phyloP scores from a whole-genome alignment of 2,888 invertebrate genomes.

The Heteromurus nitidus region DNA sequence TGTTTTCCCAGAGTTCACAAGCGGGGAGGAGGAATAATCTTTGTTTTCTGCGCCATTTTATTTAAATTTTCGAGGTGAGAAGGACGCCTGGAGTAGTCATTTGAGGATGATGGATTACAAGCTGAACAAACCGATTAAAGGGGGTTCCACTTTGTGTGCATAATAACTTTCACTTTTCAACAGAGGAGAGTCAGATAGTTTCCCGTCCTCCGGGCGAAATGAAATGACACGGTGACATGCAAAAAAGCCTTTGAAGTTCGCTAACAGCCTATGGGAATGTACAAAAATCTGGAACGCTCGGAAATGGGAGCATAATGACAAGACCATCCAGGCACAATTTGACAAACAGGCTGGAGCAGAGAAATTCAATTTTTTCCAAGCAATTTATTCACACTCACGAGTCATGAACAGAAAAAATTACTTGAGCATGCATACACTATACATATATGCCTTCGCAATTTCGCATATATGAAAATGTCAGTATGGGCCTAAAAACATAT shows the following conservation, averaged over 20 bases:
- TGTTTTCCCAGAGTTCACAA: too few species aligned
- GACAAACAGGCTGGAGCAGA: constrained; percentile 4
- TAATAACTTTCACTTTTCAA: not conserved
- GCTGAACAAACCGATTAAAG: constrained; percentile 5
- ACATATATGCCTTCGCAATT: too few species aligned
- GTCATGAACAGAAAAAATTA: not conserved
- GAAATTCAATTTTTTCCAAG: not conserved
- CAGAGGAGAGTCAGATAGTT: too few species aligned
- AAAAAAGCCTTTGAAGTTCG: not conserved
- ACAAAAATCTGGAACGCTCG: not conserved
- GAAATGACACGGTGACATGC: too few species aligned
- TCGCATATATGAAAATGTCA: not conserved
- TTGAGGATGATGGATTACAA: constrained; percentile 19
- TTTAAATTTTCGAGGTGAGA: not conserved
- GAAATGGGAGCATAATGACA: not conserved
- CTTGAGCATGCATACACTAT: too few species aligned
- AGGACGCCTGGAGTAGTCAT: not conserved
- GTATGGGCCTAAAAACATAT: not conserved
- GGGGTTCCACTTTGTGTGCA: not conserved
- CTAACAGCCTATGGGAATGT: not conserved
- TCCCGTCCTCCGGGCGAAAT: too few species aligned
- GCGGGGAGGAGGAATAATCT: not conserved
- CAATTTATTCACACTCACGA: constrained; percentile 23
- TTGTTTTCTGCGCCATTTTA: not conserved
- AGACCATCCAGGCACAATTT: not conserved